A percentile compares a stretch with the other conserved stretches of the same genome.
phyloP scores from a whole-genome alignment of 2,113 vertebrate species.

The Aramus guarauna region DNA sequence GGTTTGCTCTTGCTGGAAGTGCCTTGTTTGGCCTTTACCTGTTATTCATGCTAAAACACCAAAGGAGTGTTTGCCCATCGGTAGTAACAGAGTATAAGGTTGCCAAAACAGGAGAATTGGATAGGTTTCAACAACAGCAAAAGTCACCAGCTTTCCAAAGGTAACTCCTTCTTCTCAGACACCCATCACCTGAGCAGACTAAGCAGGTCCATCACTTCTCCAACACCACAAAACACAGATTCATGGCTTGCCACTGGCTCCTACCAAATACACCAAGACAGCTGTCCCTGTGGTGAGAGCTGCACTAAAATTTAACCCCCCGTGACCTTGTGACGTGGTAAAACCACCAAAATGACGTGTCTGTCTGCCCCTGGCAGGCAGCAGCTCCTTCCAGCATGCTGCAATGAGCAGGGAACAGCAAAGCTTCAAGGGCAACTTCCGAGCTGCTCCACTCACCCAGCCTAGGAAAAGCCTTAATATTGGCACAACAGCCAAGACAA shows the following conservation, averaged over 20 bases:
- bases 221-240: no score
- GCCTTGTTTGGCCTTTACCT: background rate
- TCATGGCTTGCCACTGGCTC: background rate
- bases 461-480: background rate
- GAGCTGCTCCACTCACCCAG: background rate
- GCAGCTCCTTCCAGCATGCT: background rate
- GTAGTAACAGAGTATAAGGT: background rate
- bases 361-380: background rate
- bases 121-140: background rate
- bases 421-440: background rate
- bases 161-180: background rate
- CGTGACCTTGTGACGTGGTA: accelerated
- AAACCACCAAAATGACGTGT: background rate
- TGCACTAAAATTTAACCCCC: background rate
- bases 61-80: background rate
- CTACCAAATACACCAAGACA: background rate
- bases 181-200: background rate
- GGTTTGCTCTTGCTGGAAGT: background rate
- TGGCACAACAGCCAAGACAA: background rate
- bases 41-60: background rate
- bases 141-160: background rate
- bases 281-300: background rate
- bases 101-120: background rate
- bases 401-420: accelerated
- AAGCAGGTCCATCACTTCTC: background rate